These are phyloP conservation scores for Matsumurasca onukii DNA, from an alignment of 1,140 invertebrate genomes.

Conservation along the genomic window DNA sequence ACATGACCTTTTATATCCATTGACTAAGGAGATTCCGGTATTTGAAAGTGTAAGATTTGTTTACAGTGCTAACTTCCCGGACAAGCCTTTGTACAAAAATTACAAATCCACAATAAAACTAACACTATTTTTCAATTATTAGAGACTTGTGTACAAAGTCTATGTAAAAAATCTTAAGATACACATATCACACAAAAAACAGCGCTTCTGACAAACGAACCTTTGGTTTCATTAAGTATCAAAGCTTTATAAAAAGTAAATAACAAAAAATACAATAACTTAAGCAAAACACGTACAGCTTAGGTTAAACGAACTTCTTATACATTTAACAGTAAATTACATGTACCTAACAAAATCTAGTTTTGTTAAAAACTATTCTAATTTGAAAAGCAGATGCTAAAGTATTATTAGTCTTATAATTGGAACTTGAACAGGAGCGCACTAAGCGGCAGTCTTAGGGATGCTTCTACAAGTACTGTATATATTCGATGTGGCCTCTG, in stretches of 20 bases:
- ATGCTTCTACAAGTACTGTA: background rate
- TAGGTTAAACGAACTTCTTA: background rate
- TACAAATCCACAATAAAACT: too few relatives aligned
- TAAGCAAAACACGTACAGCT: background rate
- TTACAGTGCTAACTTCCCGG: too few relatives aligned
- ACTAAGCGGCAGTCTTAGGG: conserved; percentile 23
- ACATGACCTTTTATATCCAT: too few relatives aligned
- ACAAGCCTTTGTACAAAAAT: too few relatives aligned
- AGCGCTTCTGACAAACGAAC: too few relatives aligned
- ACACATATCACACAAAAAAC: too few relatives aligned
- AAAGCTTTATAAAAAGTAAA: background rate
- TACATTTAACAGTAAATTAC: background rate
- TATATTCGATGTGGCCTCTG: background rate
- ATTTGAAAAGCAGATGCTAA: conserved; percentile 16
- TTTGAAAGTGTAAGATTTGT: too few relatives aligned
- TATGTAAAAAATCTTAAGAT: too few relatives aligned
- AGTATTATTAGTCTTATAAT: conserved; percentile 16
- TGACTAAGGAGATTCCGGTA: too few relatives aligned
- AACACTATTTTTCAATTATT: too few relatives aligned
- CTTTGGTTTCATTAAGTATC: too few relatives aligned
- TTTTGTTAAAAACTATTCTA: conserved; percentile 12
- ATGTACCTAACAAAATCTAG: conserved; percentile 18
- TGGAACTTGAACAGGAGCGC: conserved; percentile 11
- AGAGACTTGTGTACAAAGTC: too few relatives aligned
- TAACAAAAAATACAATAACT: background rate